These are phyloP conservation scores for Sinelater perroti DNA, from an alignment of 2,888 invertebrate species.

Conservation along the genomic window DNA sequence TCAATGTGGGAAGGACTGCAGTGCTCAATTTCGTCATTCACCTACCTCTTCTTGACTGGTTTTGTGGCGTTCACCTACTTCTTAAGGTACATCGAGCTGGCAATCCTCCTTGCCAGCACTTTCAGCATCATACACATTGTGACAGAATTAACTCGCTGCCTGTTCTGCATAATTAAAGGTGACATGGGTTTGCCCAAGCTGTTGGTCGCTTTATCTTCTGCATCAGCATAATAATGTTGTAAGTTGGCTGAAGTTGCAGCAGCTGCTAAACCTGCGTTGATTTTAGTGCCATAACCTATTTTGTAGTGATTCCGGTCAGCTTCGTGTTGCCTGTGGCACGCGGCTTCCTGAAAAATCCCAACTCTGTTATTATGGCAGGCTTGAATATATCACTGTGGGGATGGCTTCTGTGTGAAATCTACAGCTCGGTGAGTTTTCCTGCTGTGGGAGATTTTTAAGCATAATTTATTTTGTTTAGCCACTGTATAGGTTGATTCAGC, in stretches of 20 bases:
- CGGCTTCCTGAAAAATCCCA: slow-evolving; percentile 34
- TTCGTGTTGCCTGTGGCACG: slow-evolving; percentile 39
- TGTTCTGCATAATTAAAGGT: slow-evolving; percentile 35
- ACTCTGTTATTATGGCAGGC: slow-evolving; percentile 27
- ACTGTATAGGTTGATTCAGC: slow-evolving; percentile 44
- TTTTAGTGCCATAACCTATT: slow-evolving; percentile 38
- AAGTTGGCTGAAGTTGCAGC: slow-evolving; percentile 23
- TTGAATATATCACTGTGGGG: slow-evolving; percentile 41
- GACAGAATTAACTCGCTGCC: slow-evolving; percentile 41
- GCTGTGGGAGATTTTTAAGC: slow-evolving; percentile 5
- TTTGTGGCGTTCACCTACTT: slow-evolving; percentile 46
- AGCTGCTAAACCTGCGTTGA: background rate
- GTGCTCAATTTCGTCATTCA: slow-evolving; percentile 42
- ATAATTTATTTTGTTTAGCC: slow-evolving; percentile 38
- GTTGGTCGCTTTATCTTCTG: slow-evolving; percentile 17
- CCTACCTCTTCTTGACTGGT: slow-evolving; percentile 47
- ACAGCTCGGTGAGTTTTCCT: slow-evolving; percentile 39
- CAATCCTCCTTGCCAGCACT: slow-evolving; percentile 40
- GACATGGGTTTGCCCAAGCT: slow-evolving; percentile 21
- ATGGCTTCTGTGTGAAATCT: slow-evolving; percentile 39
- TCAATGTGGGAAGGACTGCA: slow-evolving; percentile 51
- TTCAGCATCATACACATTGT: slow-evolving; percentile 41
- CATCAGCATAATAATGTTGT: slow-evolving; percentile 23
- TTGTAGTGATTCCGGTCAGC: slow-evolving; percentile 37
- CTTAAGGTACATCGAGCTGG: slow-evolving; percentile 46